Conservation (phyloP, 2,113 vertebrate genomes). For the Merops nubicus region DNA sequence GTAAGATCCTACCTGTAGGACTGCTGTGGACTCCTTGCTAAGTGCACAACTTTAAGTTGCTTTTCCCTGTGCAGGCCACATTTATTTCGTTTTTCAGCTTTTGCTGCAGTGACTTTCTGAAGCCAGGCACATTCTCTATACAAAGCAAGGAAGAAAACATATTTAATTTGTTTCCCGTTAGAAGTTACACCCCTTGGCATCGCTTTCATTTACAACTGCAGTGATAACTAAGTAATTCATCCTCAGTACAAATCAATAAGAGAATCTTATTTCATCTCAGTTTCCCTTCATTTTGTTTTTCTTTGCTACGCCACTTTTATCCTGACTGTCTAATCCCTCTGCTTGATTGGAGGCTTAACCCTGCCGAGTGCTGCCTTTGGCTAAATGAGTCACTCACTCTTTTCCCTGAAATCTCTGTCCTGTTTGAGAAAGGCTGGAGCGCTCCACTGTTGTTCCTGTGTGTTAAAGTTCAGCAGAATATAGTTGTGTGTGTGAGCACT, state of each 20-base stretch:
- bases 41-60: not conserved
- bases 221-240: slow-evolving; percentile 39
- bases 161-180: slow-evolving; percentile 7
- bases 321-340: not conserved
- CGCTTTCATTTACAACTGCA: slow-evolving; percentile 38
- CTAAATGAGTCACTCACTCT: not conserved
- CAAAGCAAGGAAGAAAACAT: not conserved
- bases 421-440: not conserved
- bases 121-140: not conserved
- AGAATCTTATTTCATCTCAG: not conserved
- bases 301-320: not conserved
- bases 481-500: not conserved
- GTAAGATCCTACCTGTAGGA: not conserved
- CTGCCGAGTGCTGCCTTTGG: not conserved
- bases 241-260: slow-evolving; percentile 20
- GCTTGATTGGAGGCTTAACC: not conserved
- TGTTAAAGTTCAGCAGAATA: not conserved
- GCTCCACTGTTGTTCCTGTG: not conserved
- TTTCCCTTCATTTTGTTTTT: slow-evolving; percentile 36
- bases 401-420: not conserved
- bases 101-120: not conserved
- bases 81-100: not conserved
- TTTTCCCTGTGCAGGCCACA: not conserved
- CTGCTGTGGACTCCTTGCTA: not conserved
- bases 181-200: slow-evolving; percentile 15